These are phyloP conservation scores for Cephalopachus bancanus DNA, from an alignment of 2,797 vertebrate genomes.

Conservation along the genomic window DNA sequence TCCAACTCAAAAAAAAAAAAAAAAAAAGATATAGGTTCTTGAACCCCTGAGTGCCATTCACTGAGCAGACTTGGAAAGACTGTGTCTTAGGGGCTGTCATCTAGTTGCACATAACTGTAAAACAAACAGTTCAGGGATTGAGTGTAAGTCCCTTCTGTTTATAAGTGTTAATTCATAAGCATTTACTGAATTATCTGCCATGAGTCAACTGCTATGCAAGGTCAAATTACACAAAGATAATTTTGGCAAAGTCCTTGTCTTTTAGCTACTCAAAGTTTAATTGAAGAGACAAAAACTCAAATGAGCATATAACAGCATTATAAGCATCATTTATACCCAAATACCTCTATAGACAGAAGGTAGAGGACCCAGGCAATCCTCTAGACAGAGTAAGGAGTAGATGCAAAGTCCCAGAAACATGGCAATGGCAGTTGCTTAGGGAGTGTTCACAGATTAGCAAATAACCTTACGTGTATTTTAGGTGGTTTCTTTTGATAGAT, in stretches of 20 bases:
- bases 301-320: neutral
- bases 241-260: neutral
- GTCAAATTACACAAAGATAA: neutral
- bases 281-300: conserved; percentile 43
- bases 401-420: neutral
- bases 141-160: neutral
- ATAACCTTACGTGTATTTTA: neutral
- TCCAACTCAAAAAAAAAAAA: too few species aligned
- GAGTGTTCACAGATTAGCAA: neutral
- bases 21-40: neutral
- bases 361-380: neutral
- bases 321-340: neutral
- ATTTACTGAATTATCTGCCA: neutral
- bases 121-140: neutral
- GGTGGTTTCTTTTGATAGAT: neutral
- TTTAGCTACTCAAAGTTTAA: neutral
- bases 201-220: neutral
- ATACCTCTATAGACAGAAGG: neutral
- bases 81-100: neutral
- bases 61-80: neutral
- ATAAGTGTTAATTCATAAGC: neutral
- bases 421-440: fast-evolving
- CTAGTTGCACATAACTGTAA: neutral
- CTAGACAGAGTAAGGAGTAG: neutral
- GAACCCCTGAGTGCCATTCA: neutral